Evolutionary conservation across 2,113 vertebrate species (phyloP).

Genomic region (Picathartes gymnocephalus): DNA sequence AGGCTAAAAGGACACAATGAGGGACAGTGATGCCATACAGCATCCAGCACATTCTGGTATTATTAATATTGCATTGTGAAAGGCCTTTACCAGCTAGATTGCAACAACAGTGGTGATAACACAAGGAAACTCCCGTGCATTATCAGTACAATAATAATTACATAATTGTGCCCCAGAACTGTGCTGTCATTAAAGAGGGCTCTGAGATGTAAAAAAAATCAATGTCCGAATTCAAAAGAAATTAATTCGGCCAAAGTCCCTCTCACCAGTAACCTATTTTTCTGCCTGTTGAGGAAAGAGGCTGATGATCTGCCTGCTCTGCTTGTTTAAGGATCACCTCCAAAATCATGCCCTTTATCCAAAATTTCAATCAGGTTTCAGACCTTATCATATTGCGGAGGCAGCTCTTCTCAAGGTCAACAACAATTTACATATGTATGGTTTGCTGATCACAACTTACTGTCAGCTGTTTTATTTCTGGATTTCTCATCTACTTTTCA

Average conservation of each 20-base stretch:
- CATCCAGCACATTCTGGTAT: not conserved
- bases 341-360: slow-evolving; percentile 55
- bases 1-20: not conserved
- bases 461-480: slow-evolving; percentile 65
- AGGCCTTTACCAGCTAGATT: not conserved
- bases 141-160: not conserved
- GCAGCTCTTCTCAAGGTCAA: slow-evolving; percentile 61
- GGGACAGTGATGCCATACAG: not conserved
- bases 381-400: slow-evolving; percentile 47
- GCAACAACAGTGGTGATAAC: not conserved
- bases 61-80: not conserved
- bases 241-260: not conserved
- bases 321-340: slow-evolving; percentile 30
- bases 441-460: not conserved
- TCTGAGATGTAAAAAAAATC: not conserved
- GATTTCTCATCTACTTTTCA: slow-evolving; percentile 58
- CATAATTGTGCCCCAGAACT: not conserved
- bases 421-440: slow-evolving; percentile 44
- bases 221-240: not conserved
- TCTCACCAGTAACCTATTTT: slow-evolving; percentile 9
- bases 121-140: not conserved
- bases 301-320: slow-evolving; percentile 15
- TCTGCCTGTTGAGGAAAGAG: not conserved
- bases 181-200: not conserved
- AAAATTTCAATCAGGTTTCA: slow-evolving; percentile 57